These are phyloP conservation scores for Antennarius striatus DNA, from an alignment of 2,113 vertebrate species.

Conservation along the genomic window DNA sequence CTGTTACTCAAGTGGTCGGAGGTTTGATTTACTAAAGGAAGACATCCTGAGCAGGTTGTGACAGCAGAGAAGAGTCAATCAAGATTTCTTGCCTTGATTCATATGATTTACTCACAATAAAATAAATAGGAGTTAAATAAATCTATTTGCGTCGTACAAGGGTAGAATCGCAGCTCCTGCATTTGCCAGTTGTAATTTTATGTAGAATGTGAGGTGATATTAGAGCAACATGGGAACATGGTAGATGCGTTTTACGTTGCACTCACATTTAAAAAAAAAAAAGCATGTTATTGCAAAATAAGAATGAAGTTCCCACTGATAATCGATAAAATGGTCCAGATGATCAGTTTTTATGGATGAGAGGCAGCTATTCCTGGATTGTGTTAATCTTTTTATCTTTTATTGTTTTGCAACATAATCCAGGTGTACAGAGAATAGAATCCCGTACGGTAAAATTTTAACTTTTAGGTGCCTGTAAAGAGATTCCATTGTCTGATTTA, in stretches of 20 bases:
- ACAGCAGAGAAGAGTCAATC: slow-evolving; percentile 39
- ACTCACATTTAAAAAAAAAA: no score
- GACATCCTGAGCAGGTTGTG: slow-evolving; percentile 19
- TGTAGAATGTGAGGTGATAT: not conserved
- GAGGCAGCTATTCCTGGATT: no score
- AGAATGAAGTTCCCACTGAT: no score
- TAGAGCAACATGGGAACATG: slow-evolving; percentile 1
- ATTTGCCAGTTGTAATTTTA: slow-evolving; percentile 39
- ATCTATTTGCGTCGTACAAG: slow-evolving; percentile 4
- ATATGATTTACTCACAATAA: slow-evolving; percentile 21
- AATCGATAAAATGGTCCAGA: no score
- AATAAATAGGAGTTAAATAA: slow-evolving; percentile 24
- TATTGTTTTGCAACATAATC: no score
- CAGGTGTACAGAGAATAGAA: no score
- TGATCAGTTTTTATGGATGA: no score
- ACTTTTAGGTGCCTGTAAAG: no score
- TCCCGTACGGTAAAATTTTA: no score
- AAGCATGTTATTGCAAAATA: no score
- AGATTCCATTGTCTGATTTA: not conserved
- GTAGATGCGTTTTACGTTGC: no score
- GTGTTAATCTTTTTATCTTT: no score
- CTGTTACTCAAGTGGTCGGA: slow-evolving; percentile 20
- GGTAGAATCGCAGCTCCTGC: not conserved
- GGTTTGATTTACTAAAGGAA: slow-evolving; percentile 39
- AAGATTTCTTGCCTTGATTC: slow-evolving; percentile 49